These are phyloP conservation scores for Halcyon senegalensis DNA, from an alignment of 2,113 vertebrate species.

Conservation along the genomic window DNA sequence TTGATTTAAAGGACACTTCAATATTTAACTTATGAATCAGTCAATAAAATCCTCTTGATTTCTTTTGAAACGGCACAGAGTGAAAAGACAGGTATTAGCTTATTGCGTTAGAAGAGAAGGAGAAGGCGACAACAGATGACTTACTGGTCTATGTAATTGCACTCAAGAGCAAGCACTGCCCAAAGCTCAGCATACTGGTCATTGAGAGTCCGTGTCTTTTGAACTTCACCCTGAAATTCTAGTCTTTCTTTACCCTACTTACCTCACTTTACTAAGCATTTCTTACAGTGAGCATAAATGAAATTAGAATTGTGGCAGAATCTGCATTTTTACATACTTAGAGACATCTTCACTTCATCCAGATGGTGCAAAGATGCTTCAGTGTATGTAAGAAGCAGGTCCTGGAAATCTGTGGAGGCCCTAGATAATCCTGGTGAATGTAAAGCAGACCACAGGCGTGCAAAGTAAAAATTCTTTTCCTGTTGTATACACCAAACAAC, in stretches of 20 bases:
- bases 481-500: background rate
- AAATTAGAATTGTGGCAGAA: background rate
- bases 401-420: background rate
- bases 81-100: background rate
- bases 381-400: background rate
- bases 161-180: background rate
- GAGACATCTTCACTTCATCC: background rate
- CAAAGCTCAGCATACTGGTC: background rate
- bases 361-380: constrained; percentile 1
- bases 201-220: background rate
- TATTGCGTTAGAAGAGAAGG: background rate
- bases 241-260: background rate
- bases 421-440: constrained; percentile 4
- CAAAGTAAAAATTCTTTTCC: background rate
- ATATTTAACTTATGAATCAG: background rate
- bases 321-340: background rate
- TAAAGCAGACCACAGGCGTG: background rate
- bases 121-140: background rate
- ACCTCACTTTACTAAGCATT: background rate
- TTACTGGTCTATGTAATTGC: background rate
- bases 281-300: background rate
- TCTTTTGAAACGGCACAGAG: background rate
- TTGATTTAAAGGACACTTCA: constrained; percentile 34
- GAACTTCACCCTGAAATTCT: background rate
- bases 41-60: background rate